phyloP scores from a whole-genome alignment of 2,113 vertebrate genomes.

The Odocoileus hemionus region DNA sequence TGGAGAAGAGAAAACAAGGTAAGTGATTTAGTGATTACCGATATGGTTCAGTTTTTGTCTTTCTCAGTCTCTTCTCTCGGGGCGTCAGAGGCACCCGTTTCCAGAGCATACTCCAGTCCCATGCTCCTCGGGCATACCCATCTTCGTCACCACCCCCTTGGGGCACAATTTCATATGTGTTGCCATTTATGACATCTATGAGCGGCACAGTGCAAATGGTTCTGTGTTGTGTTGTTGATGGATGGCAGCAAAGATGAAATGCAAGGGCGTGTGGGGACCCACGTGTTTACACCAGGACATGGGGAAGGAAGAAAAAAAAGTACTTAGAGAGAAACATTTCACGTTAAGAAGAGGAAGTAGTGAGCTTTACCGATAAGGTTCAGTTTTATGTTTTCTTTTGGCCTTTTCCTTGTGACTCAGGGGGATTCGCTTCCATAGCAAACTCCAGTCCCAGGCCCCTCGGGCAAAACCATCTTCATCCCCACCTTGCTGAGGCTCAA shows the following conservation, averaged over 20 bases:
- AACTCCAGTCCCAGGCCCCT: constrained; percentile 99
- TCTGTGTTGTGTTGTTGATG: constrained; percentile 84
- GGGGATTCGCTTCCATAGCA: constrained; percentile 97
- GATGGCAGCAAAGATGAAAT: constrained; percentile 68
- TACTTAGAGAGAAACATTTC: constrained; percentile 75
- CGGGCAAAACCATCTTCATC: constrained; percentile 98
- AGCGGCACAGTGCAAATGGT: constrained; percentile 97
- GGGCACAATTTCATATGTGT: constrained; percentile 88
- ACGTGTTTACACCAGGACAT: constrained; percentile 67
- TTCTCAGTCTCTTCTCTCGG: constrained; percentile 92
- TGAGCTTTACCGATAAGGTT: constrained; percentile 95
- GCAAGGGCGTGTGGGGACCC: constrained; percentile 69
- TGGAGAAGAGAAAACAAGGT: constrained; percentile 64
- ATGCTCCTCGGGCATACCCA: constrained; percentile 98
- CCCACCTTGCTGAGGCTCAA: constrained; percentile 98
- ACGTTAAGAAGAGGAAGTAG: constrained; percentile 68
- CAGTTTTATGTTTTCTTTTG: constrained; percentile 92
- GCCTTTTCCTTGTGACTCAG: constrained; percentile 96
- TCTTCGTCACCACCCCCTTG: constrained; percentile 98
- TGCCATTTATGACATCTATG: constrained; percentile 96
- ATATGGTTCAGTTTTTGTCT: constrained; percentile 97
- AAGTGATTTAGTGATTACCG: constrained; percentile 93
- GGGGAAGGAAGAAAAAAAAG: constrained; percentile 79
- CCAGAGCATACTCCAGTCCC: constrained; percentile 99
- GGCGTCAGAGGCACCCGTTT: constrained; percentile 95